phyloP scores from a whole-genome alignment of 1,140 invertebrate species.

The Orchesella cincta region DNA sequence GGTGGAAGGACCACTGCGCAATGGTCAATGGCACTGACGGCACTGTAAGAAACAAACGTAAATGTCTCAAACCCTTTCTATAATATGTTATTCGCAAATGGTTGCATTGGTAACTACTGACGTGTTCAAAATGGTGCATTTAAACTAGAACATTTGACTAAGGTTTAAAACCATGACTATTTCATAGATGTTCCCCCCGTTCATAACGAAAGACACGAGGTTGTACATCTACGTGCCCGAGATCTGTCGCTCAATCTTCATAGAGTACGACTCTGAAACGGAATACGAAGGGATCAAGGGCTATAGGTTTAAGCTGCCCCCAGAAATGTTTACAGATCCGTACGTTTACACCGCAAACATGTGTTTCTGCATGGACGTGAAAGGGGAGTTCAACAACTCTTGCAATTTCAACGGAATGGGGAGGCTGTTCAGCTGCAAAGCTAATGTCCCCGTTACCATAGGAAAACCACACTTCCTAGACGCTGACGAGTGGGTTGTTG shows the following conservation, averaged over 20 bases:
- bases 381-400: neutral
- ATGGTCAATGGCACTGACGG: conserved; percentile 14
- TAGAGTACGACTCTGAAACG: conserved; percentile 3
- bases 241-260: conserved; percentile 5
- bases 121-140: neutral
- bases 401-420: conserved; percentile 6
- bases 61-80: too few species aligned
- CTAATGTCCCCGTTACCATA: neutral
- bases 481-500: neutral
- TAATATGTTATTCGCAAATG: too few species aligned
- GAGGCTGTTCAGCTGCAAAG: neutral
- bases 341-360: neutral
- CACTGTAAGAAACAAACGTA: neutral
- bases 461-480: conserved; percentile 25
- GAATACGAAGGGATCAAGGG: conserved; percentile 17
- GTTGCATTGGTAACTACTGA: neutral
- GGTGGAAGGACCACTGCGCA: conserved; percentile 10
- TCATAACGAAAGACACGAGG: neutral
- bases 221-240: neutral
- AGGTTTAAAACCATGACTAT: neutral
- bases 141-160: neutral
- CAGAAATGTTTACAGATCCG: neutral
- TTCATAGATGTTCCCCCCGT: conserved; percentile 9
- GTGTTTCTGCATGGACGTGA: conserved; percentile 20
- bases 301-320: neutral